A percentile compares a stretch with the other conserved stretches of the same genome.
Conservation (phyloP, 1,140 invertebrate species). For the Camponotus vicinus region DNA sequence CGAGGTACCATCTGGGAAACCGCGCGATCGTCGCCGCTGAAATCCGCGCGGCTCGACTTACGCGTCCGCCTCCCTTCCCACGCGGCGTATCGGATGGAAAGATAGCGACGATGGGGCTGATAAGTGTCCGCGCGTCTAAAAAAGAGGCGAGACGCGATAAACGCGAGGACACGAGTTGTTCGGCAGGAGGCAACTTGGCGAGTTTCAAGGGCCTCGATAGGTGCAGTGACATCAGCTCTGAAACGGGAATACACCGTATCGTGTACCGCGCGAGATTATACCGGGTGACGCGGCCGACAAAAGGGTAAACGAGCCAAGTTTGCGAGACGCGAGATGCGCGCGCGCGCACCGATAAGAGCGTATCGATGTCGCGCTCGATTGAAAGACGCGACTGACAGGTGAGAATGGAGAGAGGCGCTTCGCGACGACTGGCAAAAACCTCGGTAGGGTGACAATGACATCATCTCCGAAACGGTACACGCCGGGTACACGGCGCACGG, state of each 20-base stretch:
- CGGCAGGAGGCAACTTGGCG: neutral
- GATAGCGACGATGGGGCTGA: neutral
- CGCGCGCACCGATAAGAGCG: neutral
- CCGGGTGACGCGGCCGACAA: slow-evolving; percentile 26
- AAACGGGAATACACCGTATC: slow-evolving; percentile 33
- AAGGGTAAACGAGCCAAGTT: neutral
- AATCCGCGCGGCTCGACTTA: neutral
- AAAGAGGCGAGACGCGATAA: slow-evolving; percentile 22
- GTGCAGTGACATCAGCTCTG: slow-evolving; percentile 45
- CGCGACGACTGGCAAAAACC: neutral
- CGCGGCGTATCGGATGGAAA: slow-evolving; percentile 19
- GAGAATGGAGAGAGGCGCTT: neutral
- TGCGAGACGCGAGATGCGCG: too few relatives aligned
- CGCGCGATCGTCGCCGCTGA: neutral
- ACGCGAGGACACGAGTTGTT: neutral
- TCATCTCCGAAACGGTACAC: slow-evolving; percentile 76
- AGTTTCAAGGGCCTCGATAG: neutral
- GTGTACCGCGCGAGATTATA: slow-evolving; percentile 30
- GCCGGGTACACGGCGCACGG: slow-evolving; percentile 38
- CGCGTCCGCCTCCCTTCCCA: slow-evolving; percentile 18
- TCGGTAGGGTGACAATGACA: slow-evolving; percentile 71
- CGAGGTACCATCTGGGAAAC: slow-evolving; percentile 38
- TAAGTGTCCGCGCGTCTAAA: neutral
- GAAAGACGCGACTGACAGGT: neutral
- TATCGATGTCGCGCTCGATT: too few relatives aligned